Percentiles rank a stretch among this genome's conserved stretches.
Evolutionary conservation across 2,888 invertebrate species (phyloP).

Genomic region (Drosophila quinaria): DNA sequence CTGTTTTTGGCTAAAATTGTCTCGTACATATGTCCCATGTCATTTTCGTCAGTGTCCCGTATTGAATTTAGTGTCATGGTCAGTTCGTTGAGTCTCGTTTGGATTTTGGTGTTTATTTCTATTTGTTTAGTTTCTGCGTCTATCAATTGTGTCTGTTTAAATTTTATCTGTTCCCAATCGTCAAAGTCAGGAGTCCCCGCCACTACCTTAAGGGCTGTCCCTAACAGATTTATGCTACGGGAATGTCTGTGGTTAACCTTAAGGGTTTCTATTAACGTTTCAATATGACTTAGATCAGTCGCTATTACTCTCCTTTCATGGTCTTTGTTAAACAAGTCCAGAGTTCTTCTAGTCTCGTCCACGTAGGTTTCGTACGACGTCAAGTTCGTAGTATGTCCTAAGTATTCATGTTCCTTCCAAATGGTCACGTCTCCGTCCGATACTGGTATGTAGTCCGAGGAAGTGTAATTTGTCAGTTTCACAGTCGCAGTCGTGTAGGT

Average conservation of each 20-base stretch:
- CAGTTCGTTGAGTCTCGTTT: constrained; percentile 9
- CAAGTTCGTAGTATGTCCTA: constrained; percentile 24
- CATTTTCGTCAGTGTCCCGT: neutral
- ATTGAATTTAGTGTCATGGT: constrained; percentile 15
- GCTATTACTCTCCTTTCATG: neutral
- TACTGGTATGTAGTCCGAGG: neutral
- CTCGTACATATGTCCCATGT: neutral
- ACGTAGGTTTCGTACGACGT: constrained; percentile 18
- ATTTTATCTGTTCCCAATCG: constrained; percentile 12
- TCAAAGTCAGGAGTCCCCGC: constrained; percentile 19
- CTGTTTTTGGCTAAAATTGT: constrained; percentile 3
- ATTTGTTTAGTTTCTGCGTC: constrained; percentile 12
- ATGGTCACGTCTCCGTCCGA: constrained; percentile 21
- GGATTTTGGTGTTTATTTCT: constrained; percentile 16
- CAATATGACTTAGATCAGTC: neutral
- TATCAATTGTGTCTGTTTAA: constrained; percentile 17
- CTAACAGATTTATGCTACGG: constrained; percentile 14
- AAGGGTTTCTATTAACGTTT: constrained; percentile 11
- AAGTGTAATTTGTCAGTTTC: constrained; percentile 1
- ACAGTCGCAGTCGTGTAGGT: neutral
- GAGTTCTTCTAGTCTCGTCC: constrained; percentile 12
- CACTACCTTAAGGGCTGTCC: constrained; percentile 10
- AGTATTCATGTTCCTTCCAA: constrained; percentile 26
- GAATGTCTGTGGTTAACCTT: constrained; percentile 13
- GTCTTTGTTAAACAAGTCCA: constrained; percentile 4